Evolutionary conservation across 1,140 invertebrate species (phyloP).

Genomic region (Drosophila repletoides): DNA sequence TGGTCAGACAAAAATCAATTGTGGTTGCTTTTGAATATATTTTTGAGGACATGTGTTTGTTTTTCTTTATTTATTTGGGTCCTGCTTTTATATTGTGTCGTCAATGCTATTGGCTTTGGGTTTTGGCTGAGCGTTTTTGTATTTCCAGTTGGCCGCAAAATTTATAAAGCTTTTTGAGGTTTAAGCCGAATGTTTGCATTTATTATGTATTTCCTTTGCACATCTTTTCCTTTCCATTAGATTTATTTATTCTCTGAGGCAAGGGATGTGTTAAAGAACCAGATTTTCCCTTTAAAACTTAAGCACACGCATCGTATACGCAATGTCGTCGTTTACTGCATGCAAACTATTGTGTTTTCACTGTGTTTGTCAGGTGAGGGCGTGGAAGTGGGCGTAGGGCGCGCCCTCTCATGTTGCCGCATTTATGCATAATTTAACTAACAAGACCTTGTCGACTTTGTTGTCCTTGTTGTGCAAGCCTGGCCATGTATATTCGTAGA

Average conservation of each 20-base stretch:
- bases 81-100: background rate
- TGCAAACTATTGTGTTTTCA: background rate
- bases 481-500: background rate
- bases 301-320: slow-evolving; percentile 23
- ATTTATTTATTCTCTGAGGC: background rate
- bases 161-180: no score
- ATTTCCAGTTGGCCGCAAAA: slow-evolving; percentile 29
- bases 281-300: slow-evolving; percentile 1
- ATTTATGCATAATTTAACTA: slow-evolving; percentile 79
- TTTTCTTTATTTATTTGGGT: slow-evolving; percentile 17
- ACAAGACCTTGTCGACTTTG: slow-evolving; percentile 62
- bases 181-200: slow-evolving; percentile 23
- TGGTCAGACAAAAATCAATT: background rate
- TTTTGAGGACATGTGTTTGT: background rate
- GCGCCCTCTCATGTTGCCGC: slow-evolving; percentile 31
- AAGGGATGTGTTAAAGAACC: no score
- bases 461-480: slow-evolving; percentile 50
- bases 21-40: background rate
- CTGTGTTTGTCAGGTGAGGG: background rate
- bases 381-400: background rate
- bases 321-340: slow-evolving; percentile 15
- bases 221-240: slow-evolving; percentile 8
- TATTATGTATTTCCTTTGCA: background rate
- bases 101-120: slow-evolving; percentile 12
- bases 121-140: background rate